A percentile compares a stretch with the other conserved stretches of the same genome.
Conservation (phyloP, 2,797 vertebrate genomes). For the Pagetopsis macropterus region DNA sequence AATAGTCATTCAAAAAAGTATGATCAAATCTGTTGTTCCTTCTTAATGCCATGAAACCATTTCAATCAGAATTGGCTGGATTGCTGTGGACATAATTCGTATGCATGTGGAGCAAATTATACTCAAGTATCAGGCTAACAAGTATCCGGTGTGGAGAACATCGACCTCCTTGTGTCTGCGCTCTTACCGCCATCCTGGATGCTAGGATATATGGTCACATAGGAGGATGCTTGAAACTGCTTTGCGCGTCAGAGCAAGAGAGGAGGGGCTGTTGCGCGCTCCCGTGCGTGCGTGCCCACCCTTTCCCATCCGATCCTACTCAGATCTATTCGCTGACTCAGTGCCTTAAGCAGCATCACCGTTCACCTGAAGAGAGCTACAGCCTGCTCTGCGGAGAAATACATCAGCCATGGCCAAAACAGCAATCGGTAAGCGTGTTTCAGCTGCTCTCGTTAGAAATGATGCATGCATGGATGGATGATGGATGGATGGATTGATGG, state of each 20-base stretch:
- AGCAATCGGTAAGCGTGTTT: slow-evolving; percentile 79
- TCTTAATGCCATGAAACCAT: background rate
- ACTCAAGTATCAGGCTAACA: background rate
- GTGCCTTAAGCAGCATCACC: slow-evolving; percentile 85
- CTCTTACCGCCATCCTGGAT: background rate
- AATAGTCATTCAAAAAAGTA: background rate
- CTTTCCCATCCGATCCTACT: slow-evolving; percentile 64
- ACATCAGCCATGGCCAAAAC: slow-evolving; percentile 84
- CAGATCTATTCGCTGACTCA: slow-evolving; percentile 84
- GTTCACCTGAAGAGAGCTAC: slow-evolving; percentile 73
- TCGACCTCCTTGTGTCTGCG: background rate
- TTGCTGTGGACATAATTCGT: background rate
- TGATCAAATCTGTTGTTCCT: no score
- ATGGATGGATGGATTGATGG: slow-evolving; percentile 2
- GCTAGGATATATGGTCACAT: background rate
- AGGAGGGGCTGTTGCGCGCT: slow-evolving; percentile 76
- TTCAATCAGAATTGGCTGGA: background rate
- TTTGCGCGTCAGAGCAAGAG: slow-evolving; percentile 55
- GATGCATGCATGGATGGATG: background rate
- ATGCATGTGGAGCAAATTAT: background rate
- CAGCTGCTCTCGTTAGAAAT: background rate
- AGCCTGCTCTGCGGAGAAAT: slow-evolving; percentile 70
- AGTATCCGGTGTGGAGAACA: background rate
- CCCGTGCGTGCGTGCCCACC: slow-evolving; percentile 70
- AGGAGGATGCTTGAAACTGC: slow-evolving; percentile 10